Conservation (phyloP, 2,113 vertebrate species). For the Ifrita kowaldi region DNA sequence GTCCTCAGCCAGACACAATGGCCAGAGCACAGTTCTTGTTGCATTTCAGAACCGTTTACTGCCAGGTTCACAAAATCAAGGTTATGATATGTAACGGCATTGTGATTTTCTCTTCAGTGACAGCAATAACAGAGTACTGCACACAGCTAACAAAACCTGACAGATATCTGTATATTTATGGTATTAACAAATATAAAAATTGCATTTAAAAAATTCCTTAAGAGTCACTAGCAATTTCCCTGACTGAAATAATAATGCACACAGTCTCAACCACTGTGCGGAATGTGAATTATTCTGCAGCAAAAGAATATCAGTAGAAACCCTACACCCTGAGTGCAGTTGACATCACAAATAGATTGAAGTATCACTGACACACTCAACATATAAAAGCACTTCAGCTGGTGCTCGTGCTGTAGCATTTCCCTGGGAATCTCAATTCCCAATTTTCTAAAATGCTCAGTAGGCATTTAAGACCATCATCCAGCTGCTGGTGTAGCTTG, state of each 20-base stretch:
- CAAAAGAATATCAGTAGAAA: neutral
- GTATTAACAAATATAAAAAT: neutral
- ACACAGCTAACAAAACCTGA: neutral
- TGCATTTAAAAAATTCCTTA: neutral
- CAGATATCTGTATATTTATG: neutral
- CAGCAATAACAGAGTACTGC: neutral
- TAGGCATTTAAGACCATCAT: neutral
- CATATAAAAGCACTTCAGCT: neutral
- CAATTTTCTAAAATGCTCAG: neutral
- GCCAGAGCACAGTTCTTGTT: neutral
- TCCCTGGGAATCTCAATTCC: neutral
- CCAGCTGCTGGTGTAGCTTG: neutral
- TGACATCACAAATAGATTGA: neutral
- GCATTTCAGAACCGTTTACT: neutral
- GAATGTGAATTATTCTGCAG: neutral
- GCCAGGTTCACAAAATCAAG: neutral
- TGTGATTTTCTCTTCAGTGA: neutral
- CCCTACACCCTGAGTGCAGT: neutral
- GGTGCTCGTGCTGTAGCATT: neutral
- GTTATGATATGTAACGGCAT: neutral
- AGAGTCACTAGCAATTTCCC: neutral
- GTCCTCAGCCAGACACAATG: neutral
- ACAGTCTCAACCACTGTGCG: neutral
- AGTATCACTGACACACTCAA: neutral
- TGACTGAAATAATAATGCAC: neutral